A percentile compares a stretch with the other conserved stretches of the same genome.
Evolutionary conservation across 2,797 vertebrate genomes (phyloP).

Genomic region (Alouatta caraya): DNA sequence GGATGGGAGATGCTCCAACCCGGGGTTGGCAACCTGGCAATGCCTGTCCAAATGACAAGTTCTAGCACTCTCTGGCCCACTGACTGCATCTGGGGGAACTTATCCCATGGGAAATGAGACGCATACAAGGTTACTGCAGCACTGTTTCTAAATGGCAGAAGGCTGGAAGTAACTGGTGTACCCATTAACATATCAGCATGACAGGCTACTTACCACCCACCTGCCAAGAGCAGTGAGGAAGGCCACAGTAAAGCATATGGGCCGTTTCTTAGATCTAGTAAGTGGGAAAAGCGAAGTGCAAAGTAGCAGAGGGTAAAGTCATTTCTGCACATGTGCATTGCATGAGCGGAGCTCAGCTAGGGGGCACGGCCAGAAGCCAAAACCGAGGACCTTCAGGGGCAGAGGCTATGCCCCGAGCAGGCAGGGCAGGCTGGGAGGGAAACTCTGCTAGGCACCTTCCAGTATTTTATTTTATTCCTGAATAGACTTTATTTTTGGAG

Average conservation of each 20-base stretch:
- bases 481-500: neutral
- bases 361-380: neutral
- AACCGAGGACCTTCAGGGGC: accelerated
- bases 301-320: neutral
- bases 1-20: accelerated
- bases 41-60: neutral
- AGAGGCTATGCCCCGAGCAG: too few relatives aligned
- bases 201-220: neutral
- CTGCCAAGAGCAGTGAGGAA: neutral
- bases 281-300: neutral
- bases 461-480: neutral
- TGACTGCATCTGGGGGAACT: neutral
- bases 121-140: neutral
- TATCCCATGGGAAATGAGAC: neutral
- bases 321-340: accelerated
- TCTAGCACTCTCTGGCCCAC: neutral
- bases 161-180: neutral
- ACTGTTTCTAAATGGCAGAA: neutral
- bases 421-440: neutral
- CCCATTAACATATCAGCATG: neutral
- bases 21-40: neutral
- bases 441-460: neutral
- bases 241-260: accelerated
- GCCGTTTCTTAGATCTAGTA: neutral
- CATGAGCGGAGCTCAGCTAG: too few relatives aligned